Base-by-base conservation (phyloP, 2,113 vertebrate species). In the Aphyosemion australe region DNA sequence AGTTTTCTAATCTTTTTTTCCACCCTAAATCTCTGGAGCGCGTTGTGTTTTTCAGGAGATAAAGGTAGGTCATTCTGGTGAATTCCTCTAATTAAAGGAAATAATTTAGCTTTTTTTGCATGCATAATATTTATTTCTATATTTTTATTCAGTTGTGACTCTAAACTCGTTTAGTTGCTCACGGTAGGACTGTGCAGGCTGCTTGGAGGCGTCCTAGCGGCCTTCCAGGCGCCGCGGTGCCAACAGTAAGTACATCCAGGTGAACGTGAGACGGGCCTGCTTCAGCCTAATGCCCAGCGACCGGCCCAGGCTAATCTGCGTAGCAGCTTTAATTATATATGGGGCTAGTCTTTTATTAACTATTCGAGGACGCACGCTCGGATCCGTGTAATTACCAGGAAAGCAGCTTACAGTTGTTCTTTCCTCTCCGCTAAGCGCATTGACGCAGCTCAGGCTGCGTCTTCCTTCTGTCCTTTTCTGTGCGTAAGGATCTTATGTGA, bases 321-420 rank as follows among this genome's bases (percentile, higher is more conserved):
- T 73, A 67, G 69, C 74, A 80, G 72, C 82, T 81, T 89, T 92
- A 91, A 91, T 89, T 91, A 90, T 87, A 88, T 76, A 86, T 76
- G 53, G 74, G 78, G 62, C 79, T 80, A 42, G 84, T 90, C 84
- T 90, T 90, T 91, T 88, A 92, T 92, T 91, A 89, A 89, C 87
- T 89, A 83, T 78, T 81, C 61, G 65, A 81, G 82, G 83, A 89
- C 50, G 76, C 80, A 61, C 81, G 75, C 69, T 57, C 75, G 73
- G 89, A 86, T 87, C 90, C 82, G 83, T 89, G 92, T 93, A 92
- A 93, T 94, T 92, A 90, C 88, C 87, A 78, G 80, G 74, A 90
- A 93, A 93, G 91, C 90, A 55, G 83, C 78, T 92, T 86, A 88
- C 3, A 78, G 63, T 61, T 78, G 87, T 82, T 84, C 68, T 89